Percentiles rank a stretch among this genome's conserved stretches.
Evolutionary conservation across 1,140 invertebrate species (phyloP).

Genomic region (Drosophila cardini): DNA sequence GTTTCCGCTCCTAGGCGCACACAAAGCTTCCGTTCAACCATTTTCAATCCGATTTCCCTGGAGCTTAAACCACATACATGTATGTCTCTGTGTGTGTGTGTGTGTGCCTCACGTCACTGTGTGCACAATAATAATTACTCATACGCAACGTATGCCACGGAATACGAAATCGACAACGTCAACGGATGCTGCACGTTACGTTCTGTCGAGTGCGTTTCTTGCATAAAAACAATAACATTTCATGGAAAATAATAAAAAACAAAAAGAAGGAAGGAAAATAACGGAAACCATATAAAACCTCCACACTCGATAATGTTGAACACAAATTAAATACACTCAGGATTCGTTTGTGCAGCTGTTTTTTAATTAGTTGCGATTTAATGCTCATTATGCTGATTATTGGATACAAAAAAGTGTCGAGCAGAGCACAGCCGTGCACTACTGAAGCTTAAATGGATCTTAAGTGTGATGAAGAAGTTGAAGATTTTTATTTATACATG

Average conservation of each 20-base stretch:
- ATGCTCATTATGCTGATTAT: not conserved
- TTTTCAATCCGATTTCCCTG: constrained; percentile 52
- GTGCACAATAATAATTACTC: constrained; percentile 74
- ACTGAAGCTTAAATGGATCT: not conserved
- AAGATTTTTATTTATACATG: not conserved
- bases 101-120: constrained; percentile 9
- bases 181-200: constrained; percentile 55
- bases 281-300: not conserved
- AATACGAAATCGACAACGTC: constrained; percentile 20
- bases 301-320: constrained; percentile 1
- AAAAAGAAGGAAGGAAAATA: no score
- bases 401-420: not conserved
- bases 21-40: constrained; percentile 30
- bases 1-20: constrained; percentile 50
- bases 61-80: constrained; percentile 19
- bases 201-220: constrained; percentile 44
- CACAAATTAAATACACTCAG: constrained; percentile 4
- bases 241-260: constrained; percentile 14
- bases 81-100: not conserved
- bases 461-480: not conserved
- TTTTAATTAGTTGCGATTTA: constrained; percentile 30
- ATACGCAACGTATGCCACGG: constrained; percentile 62
- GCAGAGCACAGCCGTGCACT: no score
- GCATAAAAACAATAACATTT: constrained; percentile 59
- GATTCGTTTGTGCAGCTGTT: constrained; percentile 7